Evolutionary conservation across 2,888 invertebrate species (phyloP).

Genomic region (Carcina quercana): DNA sequence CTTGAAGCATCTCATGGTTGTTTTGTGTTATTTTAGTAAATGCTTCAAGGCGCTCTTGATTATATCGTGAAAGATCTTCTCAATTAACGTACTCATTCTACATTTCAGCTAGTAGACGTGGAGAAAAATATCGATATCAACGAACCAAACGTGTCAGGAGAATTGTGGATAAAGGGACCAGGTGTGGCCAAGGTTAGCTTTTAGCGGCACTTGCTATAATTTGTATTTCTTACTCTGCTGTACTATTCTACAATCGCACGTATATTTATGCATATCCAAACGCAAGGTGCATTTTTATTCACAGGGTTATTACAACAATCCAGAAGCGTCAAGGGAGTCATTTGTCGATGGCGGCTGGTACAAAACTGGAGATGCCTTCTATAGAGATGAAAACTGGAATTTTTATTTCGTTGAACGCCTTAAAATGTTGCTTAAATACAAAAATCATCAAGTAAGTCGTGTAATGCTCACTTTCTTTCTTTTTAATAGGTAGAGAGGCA

Average conservation of each 20-base stretch:
- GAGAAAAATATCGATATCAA: constrained; percentile 35
- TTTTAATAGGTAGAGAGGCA: too few species aligned
- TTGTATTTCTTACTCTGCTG: background rate
- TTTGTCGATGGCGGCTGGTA: constrained; percentile 61
- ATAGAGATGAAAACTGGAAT: constrained; percentile 60
- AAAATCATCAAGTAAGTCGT: constrained; percentile 49
- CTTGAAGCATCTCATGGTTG: too few species aligned
- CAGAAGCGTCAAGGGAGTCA: constrained; percentile 45
- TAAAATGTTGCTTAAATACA: constrained; percentile 67
- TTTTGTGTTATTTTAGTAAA: too few species aligned
- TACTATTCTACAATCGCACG: background rate
- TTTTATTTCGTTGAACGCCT: constrained; percentile 63
- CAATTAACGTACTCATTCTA: too few species aligned
- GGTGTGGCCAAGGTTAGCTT: constrained; percentile 29
- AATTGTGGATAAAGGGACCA: constrained; percentile 46
- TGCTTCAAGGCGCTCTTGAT: too few species aligned
- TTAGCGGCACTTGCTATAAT: background rate
- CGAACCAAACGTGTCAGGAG: constrained; percentile 46
- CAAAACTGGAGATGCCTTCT: constrained; percentile 67
- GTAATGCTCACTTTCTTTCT: too few species aligned
- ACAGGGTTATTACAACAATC: constrained; percentile 58
- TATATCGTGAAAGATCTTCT: too few species aligned
- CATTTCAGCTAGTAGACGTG: constrained; percentile 42
- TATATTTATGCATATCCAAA: background rate
- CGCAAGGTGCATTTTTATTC: constrained; percentile 11